Base-by-base conservation (phyloP, 2,888 invertebrate genomes). In the Melipona beecheii region DNA sequence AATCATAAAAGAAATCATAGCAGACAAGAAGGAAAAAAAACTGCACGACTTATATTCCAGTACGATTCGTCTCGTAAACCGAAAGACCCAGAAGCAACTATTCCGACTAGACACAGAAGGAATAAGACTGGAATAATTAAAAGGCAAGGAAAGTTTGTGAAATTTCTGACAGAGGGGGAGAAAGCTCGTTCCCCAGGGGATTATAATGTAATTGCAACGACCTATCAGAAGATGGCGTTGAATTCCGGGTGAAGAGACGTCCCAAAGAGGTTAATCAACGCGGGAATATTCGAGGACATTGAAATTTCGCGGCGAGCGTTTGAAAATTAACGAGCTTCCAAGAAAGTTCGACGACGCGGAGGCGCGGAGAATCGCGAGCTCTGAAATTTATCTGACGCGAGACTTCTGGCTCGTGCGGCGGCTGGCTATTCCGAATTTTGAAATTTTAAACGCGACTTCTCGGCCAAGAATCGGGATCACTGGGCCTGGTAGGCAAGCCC, bases 221-320 rank as follows among this genome's bases (percentile, higher is more conserved):
- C 68, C 19, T 50, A 49, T 54, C 17, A 6, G 31, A 17, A n/a
- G 36, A 17, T 43, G 50, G 36, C 49, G 49, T 78, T 52, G 31
- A 24, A 52, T 74, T 50, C 17, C 6, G 43, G 1, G 31, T n/a
- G 71, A 24, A 75, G 69, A 54, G 54, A 62, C 64, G 15, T 17
- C 52, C 69, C 31, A n/a, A 74, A 43, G 73, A 64, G 70, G 73
- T 70, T 81, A 81, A 81, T 81, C 70, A 81, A 74, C 69, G 50
- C 54, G 36, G 27, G 68, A 69, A 74, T 81, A 80, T 81, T 73
- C 73, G 73, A 27, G 69, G 64, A 74, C 73, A 27, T 70, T 70
- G 64, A 69, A 66, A 70, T 81, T 49, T 52, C 75, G 75, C 24
- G 81, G 66, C 69, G 27, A 27, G 27, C 4, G 36, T 27, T 82